These are phyloP conservation scores for Microhierax caerulescens DNA, from an alignment of 2,797 vertebrate genomes.

Conservation along the genomic window DNA sequence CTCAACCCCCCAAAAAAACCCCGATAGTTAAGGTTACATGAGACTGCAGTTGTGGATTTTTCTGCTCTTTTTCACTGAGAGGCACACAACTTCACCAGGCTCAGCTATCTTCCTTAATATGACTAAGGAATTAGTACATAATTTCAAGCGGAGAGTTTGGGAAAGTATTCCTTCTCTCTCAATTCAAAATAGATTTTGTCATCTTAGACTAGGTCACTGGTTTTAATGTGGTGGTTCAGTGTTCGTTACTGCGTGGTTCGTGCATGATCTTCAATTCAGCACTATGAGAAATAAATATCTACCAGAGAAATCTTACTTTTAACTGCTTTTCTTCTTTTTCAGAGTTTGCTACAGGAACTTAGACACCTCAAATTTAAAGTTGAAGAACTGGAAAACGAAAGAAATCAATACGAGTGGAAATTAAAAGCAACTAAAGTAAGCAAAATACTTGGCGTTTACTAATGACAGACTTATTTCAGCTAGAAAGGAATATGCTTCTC, in stretches of 20 bases:
- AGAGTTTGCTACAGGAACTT: slow-evolving; percentile 90
- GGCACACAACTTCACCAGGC: background rate
- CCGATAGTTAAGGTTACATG: background rate
- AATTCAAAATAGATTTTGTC: background rate
- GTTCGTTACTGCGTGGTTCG: background rate
- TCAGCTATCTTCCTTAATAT: background rate
- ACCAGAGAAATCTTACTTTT: background rate
- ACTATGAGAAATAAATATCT: background rate
- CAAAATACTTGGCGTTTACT: background rate
- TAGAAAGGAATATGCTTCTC: background rate
- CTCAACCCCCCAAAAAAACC: accelerated
- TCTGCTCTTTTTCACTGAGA: background rate
- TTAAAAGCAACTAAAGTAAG: slow-evolving; percentile 93
- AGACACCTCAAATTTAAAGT: slow-evolving; percentile 89
- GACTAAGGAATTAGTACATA: background rate
- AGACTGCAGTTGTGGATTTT: background rate
- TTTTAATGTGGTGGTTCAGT: background rate
- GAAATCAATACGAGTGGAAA: slow-evolving; percentile 90
- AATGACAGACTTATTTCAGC: background rate
- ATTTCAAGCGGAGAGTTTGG: background rate
- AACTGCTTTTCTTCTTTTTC: background rate
- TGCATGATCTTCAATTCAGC: slow-evolving; percentile 4
- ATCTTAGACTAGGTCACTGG: background rate
- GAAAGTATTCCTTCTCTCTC: background rate
- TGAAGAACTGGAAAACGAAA: slow-evolving; percentile 90